phyloP scores from a whole-genome alignment of 2,797 vertebrate genomes.

The Tapera naevia region DNA sequence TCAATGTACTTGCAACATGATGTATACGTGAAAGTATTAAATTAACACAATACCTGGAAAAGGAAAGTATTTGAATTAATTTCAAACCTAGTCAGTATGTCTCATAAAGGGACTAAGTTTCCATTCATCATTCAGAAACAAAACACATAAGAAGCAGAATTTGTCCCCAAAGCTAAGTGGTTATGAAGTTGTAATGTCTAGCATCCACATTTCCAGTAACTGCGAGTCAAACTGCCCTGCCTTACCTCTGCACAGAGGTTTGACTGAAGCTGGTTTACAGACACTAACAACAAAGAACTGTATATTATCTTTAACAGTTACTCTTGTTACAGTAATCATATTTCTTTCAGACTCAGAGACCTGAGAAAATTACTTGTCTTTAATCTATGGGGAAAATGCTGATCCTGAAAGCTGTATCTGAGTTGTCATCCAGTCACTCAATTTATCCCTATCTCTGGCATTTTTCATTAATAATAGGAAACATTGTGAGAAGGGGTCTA shows the following conservation, averaged over 20 bases:
- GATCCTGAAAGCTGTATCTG: neutral
- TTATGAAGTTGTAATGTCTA: neutral
- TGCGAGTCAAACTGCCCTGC: neutral
- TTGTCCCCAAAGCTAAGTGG: neutral
- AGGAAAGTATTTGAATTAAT: neutral
- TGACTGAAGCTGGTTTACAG: neutral
- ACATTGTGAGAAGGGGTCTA: neutral
- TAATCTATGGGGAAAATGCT: neutral
- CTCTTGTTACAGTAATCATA: neutral
- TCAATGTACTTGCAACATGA: neutral
- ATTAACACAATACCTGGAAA: neutral
- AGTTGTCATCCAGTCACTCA: neutral
- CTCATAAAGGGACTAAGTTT: neutral
- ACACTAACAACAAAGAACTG: neutral
- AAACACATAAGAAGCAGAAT: neutral
- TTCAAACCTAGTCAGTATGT: neutral
- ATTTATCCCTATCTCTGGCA: neutral
- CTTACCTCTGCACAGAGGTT: too few relatives aligned
- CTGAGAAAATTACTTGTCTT: neutral
- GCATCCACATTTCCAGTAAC: neutral
- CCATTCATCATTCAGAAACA: neutral
- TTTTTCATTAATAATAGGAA: neutral
- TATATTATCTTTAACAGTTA: neutral
- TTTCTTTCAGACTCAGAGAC: neutral
- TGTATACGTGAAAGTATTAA: neutral